phyloP scores from a whole-genome alignment of 2,113 vertebrate species.

The Gallinago media region DNA sequence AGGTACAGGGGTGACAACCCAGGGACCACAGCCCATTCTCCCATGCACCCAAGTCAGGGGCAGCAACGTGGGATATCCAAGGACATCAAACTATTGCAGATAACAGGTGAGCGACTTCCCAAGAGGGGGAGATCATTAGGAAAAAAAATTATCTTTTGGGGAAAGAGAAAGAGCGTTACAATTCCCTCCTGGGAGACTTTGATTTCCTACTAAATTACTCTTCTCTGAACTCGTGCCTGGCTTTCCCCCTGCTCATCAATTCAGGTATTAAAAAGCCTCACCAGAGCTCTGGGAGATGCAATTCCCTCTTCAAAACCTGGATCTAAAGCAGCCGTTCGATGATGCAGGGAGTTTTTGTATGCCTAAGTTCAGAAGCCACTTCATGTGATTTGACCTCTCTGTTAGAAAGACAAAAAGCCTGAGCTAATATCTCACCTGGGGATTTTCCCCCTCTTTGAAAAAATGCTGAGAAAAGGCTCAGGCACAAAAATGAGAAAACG shows the following conservation, averaged over 20 bases:
- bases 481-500: neutral
- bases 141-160: neutral
- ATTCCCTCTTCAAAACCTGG: neutral
- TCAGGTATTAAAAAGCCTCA: neutral
- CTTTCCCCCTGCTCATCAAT: neutral
- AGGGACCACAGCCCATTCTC: neutral
- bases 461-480: neutral
- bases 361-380: neutral
- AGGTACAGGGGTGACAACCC: neutral
- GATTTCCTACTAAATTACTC: neutral
- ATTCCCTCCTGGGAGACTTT: neutral
- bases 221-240: neutral
- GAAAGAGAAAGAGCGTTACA: neutral
- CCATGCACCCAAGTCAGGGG: fast-evolving
- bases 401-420: neutral
- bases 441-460: neutral
- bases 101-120: neutral
- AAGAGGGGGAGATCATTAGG: neutral
- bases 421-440: neutral
- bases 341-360: neutral
- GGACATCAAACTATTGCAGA: neutral
- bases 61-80: neutral
- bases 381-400: neutral
- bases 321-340: neutral
- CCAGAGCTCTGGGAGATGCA: neutral